Conservation (phyloP, 1,140 invertebrate species). For the Drosophila ohnishii region DNA sequence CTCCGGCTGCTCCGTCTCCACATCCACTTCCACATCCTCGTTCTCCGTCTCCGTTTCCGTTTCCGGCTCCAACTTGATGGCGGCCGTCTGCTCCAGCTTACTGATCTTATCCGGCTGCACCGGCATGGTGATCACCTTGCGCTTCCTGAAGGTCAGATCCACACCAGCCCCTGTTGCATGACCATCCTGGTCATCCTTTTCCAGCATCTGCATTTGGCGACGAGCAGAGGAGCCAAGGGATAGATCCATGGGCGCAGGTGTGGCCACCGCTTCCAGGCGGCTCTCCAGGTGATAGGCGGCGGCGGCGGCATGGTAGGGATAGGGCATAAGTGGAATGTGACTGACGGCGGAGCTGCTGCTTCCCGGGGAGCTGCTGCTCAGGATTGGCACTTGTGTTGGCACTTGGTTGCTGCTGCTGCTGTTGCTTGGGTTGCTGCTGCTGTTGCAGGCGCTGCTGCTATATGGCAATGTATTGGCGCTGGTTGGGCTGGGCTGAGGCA, state of each 20-base stretch:
- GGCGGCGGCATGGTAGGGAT: slow-evolving; percentile 18
- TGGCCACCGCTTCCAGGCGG: slow-evolving; percentile 46
- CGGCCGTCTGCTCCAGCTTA: slow-evolving; percentile 48
- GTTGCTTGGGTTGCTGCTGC: slow-evolving; percentile 11
- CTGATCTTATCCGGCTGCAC: slow-evolving; percentile 57
- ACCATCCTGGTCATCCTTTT: slow-evolving; percentile 33
- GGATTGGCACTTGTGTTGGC: slow-evolving; percentile 60
- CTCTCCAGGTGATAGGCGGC: slow-evolving; percentile 20
- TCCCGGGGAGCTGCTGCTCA: slow-evolving; percentile 45
- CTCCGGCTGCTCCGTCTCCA: slow-evolving; percentile 36
- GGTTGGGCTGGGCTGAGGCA: slow-evolving; percentile 25
- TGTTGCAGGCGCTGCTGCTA: slow-evolving; percentile 17
- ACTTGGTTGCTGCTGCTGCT: slow-evolving; percentile 38
- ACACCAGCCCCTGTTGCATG: slow-evolving; percentile 39
- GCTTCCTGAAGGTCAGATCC: slow-evolving; percentile 76
- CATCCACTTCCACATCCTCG: slow-evolving; percentile 48
- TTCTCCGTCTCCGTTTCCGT: slow-evolving; percentile 42
- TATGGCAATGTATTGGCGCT: slow-evolving; percentile 43
- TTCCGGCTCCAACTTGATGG: slow-evolving; percentile 58
- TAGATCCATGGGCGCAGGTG: slow-evolving; percentile 71
- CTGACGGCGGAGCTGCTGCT: slow-evolving; percentile 27
- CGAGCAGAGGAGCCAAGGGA: slow-evolving; percentile 66
- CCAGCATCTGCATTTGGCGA: slow-evolving; percentile 47
- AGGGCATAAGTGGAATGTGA: slow-evolving; percentile 57
- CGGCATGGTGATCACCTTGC: slow-evolving; percentile 53